Conservation (phyloP, 2,113 vertebrate genomes). For the Gopherus evgoodei region DNA sequence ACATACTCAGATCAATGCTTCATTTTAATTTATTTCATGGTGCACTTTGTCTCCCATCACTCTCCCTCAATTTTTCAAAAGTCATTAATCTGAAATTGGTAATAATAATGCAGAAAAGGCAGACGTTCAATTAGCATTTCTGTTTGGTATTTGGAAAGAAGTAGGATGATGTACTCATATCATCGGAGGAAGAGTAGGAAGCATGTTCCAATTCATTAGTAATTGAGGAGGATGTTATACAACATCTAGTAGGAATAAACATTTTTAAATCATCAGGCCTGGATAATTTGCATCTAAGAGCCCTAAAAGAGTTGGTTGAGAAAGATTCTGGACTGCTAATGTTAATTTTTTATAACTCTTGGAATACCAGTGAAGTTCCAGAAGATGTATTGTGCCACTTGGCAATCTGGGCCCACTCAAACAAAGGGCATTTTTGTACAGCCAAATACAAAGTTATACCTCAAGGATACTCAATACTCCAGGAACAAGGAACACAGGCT, state of each 20-base stretch:
- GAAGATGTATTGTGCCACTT: background rate
- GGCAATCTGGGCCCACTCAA: background rate
- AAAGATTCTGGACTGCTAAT: no score
- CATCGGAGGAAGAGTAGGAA: background rate
- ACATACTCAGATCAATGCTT: conserved; percentile 22
- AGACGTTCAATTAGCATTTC: conserved; percentile 1
- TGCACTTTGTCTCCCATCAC: background rate
- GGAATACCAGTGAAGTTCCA: background rate
- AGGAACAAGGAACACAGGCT: background rate
- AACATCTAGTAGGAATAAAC: background rate
- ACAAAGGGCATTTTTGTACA: background rate
- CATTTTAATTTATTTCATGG: background rate
- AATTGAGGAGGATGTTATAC: background rate
- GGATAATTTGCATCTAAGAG: background rate
- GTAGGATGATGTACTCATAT: background rate
- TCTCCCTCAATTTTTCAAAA: background rate
- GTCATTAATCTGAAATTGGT: background rate
- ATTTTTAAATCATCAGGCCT: background rate
- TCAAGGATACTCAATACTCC: background rate
- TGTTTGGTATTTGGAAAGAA: background rate
- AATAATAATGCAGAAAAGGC: background rate
- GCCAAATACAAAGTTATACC: background rate
- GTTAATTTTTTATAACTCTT: background rate
- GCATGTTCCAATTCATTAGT: background rate
- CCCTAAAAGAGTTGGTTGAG: background rate